Conservation (phyloP, 2,888 invertebrate species). For the Acrobasis suavella region DNA sequence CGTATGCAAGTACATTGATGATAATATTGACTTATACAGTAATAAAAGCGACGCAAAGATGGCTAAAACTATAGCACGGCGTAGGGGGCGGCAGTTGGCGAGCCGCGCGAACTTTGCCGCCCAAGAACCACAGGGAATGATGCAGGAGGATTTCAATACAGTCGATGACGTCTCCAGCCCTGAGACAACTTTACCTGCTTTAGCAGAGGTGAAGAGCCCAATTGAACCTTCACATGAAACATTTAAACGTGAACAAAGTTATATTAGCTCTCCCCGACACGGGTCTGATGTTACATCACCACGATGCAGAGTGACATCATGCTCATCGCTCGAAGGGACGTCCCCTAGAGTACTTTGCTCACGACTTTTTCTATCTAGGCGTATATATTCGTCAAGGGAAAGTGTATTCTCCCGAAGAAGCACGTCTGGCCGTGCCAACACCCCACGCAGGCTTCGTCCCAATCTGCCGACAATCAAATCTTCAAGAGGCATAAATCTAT, state of each 20-base stretch:
- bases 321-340: conserved; percentile 49
- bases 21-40: conserved; percentile 53
- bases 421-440: conserved; percentile 13
- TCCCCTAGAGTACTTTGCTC: conserved; percentile 61
- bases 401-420: conserved; percentile 37
- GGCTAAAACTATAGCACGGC: conserved; percentile 60
- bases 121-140: conserved; percentile 59
- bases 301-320: conserved; percentile 45
- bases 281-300: conserved; percentile 50
- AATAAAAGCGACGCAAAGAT: conserved; percentile 53
- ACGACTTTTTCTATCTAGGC: conserved; percentile 48
- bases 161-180: conserved; percentile 5
- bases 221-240: conserved; percentile 43
- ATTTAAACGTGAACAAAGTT: conserved; percentile 58
- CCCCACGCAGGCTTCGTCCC: conserved; percentile 32
- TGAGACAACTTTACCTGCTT: conserved; percentile 48
- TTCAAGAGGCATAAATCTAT: conserved; percentile 43
- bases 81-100: conserved; percentile 47
- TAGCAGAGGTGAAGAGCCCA: conserved; percentile 51
- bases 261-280: conserved; percentile 58
- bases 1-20: conserved; percentile 65
- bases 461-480: conserved; percentile 51
- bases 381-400: conserved; percentile 42
- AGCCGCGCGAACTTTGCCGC: conserved; percentile 54
- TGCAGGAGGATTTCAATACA: conserved; percentile 40